Evolutionary conservation across 2,113 vertebrate species (phyloP), one percentile per base, ranked within the genome.

Genomic region (Arothron firmamentum): DNA sequence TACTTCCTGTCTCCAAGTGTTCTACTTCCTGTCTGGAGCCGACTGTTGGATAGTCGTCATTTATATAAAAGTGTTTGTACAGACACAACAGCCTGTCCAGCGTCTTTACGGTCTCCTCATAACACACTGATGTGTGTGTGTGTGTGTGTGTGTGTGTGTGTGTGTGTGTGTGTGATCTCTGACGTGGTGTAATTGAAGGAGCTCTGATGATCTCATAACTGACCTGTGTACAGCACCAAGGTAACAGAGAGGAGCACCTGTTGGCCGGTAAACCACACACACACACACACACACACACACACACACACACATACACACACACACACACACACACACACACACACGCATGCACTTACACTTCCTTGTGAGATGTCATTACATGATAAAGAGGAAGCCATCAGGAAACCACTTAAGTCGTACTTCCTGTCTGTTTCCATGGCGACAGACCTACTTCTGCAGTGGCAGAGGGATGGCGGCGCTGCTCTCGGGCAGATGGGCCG

Each of bases 341-440:
- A 28, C 56, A 52, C 63, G 23, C 58, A 56, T 52, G 38, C 67
- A 53, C 62, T 65, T 69, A 79, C 60, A 79, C 87, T 87, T 89
- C 78, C 80, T 84, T 74, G 73, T 67, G 74, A 88, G 89, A 92
- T 92, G 90, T 87, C 87, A 90, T 84, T 87, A 85, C 62, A 70
- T 1, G 90, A 92, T 92, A 91, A 91, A 89, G 87, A 81, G 87
- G 87, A 90, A 90, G 86, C 70, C 56, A 79, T 83, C 91, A 90
- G 89, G 90, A 92, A 92, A 91, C 90, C 87, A 74, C 88, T 85
- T 86, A 89, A 90, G 83, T 67, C 70, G 85, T 81, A 88, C 88
- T 92, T 92, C 91, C 91, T 92, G 90, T 84, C 87, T 83, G 89
- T 92, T 90, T 78, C 84, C 81, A 69, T 46, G 86, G 88, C 31